Percentiles rank a stretch among this genome's conserved stretches.
Evolutionary conservation across 2,113 vertebrate species (phyloP).

Genomic region (Andinoacara biseriatus): DNA sequence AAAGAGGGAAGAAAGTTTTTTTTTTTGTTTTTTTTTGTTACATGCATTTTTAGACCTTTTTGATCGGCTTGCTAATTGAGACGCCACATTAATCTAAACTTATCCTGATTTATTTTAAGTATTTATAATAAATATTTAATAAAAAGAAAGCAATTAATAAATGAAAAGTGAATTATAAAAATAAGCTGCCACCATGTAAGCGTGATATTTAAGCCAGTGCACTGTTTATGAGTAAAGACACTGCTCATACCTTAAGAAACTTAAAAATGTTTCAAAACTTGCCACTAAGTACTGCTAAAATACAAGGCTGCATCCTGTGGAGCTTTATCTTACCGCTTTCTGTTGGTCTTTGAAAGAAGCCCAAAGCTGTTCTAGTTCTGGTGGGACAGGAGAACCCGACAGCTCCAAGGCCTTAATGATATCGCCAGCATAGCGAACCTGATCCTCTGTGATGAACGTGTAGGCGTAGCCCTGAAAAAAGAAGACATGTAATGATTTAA

Average conservation of each 20-base stretch:
- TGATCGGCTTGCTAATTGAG: not conserved
- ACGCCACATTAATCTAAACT: not conserved
- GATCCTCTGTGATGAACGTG: conserved; percentile 97
- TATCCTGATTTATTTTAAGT: not conserved
- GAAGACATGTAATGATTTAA: not conserved
- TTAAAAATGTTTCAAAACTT: rapidly evolving
- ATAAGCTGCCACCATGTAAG: not conserved
- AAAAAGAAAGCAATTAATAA: rapidly evolving
- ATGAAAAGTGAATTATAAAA: rapidly evolving
- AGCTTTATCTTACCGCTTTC: conserved; percentile 86
- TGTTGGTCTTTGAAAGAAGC: conserved; percentile 95
- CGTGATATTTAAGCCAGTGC: not conserved
- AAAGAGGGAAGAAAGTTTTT: not conserved
- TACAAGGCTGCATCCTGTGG: rapidly evolving
- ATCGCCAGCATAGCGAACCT: conserved; percentile 94
- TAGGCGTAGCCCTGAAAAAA: conserved; percentile 89
- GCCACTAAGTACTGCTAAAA: not conserved
- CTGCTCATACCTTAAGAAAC: not conserved
- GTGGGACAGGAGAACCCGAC: conserved; percentile 87
- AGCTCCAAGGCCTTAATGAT: conserved; percentile 98
- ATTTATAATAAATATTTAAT: not conserved
- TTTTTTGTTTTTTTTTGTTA: rapidly evolving
- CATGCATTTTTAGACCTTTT: not conserved
- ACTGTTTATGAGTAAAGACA: not conserved
- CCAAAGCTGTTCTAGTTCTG: conserved; percentile 95